Conservation (phyloP, 2,888 invertebrate genomes). For the Polymixis lichenea region DNA sequence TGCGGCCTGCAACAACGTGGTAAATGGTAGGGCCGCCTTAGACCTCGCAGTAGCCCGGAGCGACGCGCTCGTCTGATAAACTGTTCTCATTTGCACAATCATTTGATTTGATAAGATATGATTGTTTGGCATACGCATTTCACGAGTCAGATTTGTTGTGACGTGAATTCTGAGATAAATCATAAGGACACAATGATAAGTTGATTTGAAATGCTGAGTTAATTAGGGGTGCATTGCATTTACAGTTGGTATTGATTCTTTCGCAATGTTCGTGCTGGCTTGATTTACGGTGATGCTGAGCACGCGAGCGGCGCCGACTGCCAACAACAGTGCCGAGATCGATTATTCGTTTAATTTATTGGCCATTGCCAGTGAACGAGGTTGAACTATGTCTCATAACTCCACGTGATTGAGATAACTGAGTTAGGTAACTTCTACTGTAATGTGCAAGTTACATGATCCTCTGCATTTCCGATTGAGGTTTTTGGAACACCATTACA, state of each 20-base stretch:
- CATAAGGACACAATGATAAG: slow-evolving; percentile 70
- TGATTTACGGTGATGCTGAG: slow-evolving; percentile 66
- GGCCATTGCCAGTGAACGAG: slow-evolving; percentile 61
- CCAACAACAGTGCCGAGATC: slow-evolving; percentile 66
- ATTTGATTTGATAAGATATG: slow-evolving; percentile 86
- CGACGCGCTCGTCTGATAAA: slow-evolving; percentile 78
- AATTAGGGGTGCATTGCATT: slow-evolving; percentile 51
- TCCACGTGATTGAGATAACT: slow-evolving; percentile 31
- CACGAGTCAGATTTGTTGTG: slow-evolving; percentile 86
- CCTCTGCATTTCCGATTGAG: slow-evolving; percentile 49
- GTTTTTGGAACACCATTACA: slow-evolving; percentile 37
- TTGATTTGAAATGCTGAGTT: slow-evolving; percentile 50
- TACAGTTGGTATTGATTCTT: slow-evolving; percentile 63
- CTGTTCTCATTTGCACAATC: slow-evolving; percentile 88
- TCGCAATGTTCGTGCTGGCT: slow-evolving; percentile 67
- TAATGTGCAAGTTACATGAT: slow-evolving; percentile 51
- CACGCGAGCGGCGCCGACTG: slow-evolving; percentile 53
- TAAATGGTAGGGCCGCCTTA: slow-evolving; percentile 79
- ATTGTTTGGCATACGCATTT: slow-evolving; percentile 84
- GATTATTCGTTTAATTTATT: slow-evolving; percentile 72
- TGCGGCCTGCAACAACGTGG: slow-evolving; percentile 83
- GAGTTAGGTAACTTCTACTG: slow-evolving; percentile 43
- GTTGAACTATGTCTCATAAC: slow-evolving; percentile 58
- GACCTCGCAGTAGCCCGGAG: slow-evolving; percentile 79
- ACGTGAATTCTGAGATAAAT: slow-evolving; percentile 79